phyloP scores from a whole-genome alignment of 2,113 vertebrate genomes.

The Oncorhynchus gorbuscha region DNA sequence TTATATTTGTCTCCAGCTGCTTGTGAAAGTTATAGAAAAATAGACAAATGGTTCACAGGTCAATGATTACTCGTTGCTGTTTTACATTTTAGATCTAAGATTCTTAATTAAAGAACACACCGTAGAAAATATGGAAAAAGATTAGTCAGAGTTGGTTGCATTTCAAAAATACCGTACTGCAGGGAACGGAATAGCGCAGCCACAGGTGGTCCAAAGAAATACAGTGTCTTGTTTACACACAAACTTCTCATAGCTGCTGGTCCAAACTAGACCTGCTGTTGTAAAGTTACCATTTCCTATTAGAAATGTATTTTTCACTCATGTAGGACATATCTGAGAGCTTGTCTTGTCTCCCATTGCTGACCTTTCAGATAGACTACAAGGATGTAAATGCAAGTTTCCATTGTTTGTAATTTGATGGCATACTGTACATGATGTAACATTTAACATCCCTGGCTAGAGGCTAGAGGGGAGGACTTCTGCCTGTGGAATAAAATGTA shows the following conservation, averaged over 20 bases:
- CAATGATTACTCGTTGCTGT: constrained; percentile 53
- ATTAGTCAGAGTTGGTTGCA: constrained; percentile 49
- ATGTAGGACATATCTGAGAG: constrained; percentile 1
- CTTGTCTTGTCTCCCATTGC: neutral
- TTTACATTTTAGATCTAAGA: constrained; percentile 48
- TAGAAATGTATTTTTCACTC: neutral
- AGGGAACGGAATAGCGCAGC: neutral
- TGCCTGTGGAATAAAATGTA: constrained; percentile 36
- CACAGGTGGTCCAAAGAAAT: neutral
- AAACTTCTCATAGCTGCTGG: neutral
- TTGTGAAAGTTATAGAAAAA: constrained; percentile 28
- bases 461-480: constrained; percentile 7
- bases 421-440: constrained; percentile 55
- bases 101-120: constrained; percentile 62
- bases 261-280: neutral
- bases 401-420: constrained; percentile 56
- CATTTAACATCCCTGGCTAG: constrained; percentile 22
- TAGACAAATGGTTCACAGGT: constrained; percentile 27
- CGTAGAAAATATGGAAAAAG: constrained; percentile 53
- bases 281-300: neutral
- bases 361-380: neutral
- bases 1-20: constrained; percentile 49
- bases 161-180: constrained; percentile 21
- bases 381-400: constrained; percentile 47
- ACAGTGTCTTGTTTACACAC: constrained; percentile 3